These are phyloP conservation scores for Tamandua tetradactyla DNA, from an alignment of 2,797 vertebrate genomes.

Conservation along the genomic window DNA sequence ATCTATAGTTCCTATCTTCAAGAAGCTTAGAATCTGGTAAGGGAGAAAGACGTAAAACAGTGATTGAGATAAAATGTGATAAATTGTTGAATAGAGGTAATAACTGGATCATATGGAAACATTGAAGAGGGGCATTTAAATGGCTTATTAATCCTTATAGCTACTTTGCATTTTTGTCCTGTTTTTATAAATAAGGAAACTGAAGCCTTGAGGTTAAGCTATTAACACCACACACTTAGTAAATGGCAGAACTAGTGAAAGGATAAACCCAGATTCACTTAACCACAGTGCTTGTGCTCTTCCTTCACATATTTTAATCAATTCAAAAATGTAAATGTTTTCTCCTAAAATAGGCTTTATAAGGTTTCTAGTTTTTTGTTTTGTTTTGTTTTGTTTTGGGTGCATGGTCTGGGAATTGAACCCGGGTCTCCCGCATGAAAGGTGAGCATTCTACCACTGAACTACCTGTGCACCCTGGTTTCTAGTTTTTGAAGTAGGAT, in stretches of 20 bases:
- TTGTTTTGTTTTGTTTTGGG: too few relatives aligned
- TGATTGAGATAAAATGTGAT: not conserved
- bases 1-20: not conserved
- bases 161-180: not conserved
- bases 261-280: not conserved
- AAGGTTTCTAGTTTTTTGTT: too few relatives aligned
- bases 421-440: too few relatives aligned
- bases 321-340: conserved; percentile 24
- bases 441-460: too few relatives aligned
- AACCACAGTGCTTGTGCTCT: not conserved
- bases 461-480: too few relatives aligned
- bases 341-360: not conserved
- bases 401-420: too few relatives aligned
- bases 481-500: conserved; percentile 9
- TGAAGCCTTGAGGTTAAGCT: not conserved
- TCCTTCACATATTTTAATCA: conserved; percentile 22
- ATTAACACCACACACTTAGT: not conserved
- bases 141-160: not conserved
- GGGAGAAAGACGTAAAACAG: not conserved
- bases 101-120: not conserved
- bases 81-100: conserved; percentile 10
- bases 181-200: conserved; percentile 35
- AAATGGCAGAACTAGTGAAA: not conserved
- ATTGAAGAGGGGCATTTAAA: not conserved
- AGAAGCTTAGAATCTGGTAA: not conserved